Evolutionary conservation across 1,140 invertebrate genomes (phyloP), one percentile per base, ranked within the genome.

Genomic region (Polypedilum vanderplanki): DNA sequence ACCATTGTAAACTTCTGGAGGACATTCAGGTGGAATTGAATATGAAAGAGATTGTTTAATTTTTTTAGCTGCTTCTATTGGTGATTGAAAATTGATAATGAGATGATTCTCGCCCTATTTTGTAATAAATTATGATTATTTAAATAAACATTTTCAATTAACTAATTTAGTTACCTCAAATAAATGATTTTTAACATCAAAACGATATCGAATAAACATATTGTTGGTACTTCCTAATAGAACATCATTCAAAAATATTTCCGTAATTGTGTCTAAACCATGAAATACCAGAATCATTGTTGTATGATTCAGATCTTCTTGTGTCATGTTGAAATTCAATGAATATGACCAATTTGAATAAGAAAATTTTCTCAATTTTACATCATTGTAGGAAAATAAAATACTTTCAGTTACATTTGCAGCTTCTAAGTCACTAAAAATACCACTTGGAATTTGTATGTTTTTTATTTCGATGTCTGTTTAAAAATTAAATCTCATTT

Each of bases 141-240:
- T n/a, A n/a, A n/a, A n/a, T n/a, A n/a, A n/a, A n/a, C n/a, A n/a
- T n/a, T n/a, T n/a, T n/a, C n/a, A n/a, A n/a, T n/a, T n/a, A n/a
- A n/a, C n/a, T 40, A 70, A 76, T 78, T 76, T n/a, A 40, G 20
- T 78, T 81, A 90, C 89, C 84, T 87, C 65, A 18, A 70, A 83
- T 2, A 94, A 77, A 75, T 85, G 78, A 73, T 84, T 73, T 80
- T 89, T 93, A 0, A 97, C 85, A 76, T 93, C 86, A 80, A 90
- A 95, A 57, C 84, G 83, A 79, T 97, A 96, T 80, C 88, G 85
- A 1, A 92, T 83, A 83, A 98, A 98, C 95, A 98, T 98, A 81
- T 98, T 98, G 75, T 90, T 85, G 0, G 90, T 88, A 70, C 80
- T 80, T 0, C 91, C 93, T 22, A 97, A 81, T 0, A 83, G 77